phyloP scores from a whole-genome alignment of 2,113 vertebrate species.

The Puntigrus tetrazona region DNA sequence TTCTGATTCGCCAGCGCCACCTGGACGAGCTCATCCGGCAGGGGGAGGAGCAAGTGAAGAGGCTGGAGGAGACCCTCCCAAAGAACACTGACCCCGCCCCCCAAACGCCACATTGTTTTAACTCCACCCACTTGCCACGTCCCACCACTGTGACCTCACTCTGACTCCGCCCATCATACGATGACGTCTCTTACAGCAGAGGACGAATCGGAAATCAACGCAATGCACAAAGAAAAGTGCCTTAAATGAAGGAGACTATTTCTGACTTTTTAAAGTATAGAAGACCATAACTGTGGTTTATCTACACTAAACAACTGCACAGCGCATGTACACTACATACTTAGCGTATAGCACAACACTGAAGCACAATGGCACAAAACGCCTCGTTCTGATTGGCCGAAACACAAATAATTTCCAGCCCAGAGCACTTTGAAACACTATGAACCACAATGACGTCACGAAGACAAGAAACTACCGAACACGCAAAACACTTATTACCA shows the following conservation, averaged over 20 bases:
- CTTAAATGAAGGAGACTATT: constrained; percentile 42
- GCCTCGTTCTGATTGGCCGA: not conserved
- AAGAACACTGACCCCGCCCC: constrained; percentile 52
- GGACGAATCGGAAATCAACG: not conserved
- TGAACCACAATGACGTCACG: constrained; percentile 16
- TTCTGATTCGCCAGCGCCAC: constrained; percentile 89
- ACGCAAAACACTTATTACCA: not conserved
- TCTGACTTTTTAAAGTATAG: not conserved
- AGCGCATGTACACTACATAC: not conserved
- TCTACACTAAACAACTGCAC: not conserved
- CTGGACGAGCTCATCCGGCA: constrained; percentile 90
- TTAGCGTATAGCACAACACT: not conserved
- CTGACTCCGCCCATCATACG: constrained; percentile 52
- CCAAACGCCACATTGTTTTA: constrained; percentile 49
- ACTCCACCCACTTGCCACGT: constrained; percentile 61
- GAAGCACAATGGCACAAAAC: constrained; percentile 6
- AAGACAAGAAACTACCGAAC: not conserved
- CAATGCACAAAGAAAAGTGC: constrained; percentile 12
- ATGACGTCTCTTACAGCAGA: not conserved
- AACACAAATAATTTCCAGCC: not conserved
- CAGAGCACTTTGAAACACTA: constrained; percentile 20
- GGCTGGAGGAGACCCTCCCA: constrained; percentile 80
- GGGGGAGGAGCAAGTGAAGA: constrained; percentile 86
- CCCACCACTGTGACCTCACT: constrained; percentile 74
- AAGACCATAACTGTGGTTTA: not conserved